Base-by-base conservation (phyloP, 1,140 invertebrate genomes). In the Drosophila mojavensis region DNA sequence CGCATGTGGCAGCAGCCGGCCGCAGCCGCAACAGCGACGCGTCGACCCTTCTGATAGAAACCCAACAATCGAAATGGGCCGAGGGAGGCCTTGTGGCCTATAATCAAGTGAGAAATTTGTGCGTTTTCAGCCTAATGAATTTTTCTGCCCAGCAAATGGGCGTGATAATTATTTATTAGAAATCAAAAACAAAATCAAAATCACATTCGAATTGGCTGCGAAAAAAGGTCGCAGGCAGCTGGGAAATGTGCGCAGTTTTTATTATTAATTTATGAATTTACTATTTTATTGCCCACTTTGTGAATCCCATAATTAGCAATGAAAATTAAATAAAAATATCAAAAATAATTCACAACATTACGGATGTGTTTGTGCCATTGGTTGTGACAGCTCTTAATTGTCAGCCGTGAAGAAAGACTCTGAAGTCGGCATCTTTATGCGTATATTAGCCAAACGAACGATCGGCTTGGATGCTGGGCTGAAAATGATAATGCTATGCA, bases 91-190 rank as follows among this genome's bases (percentile, higher is more conserved):
- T 71, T 80, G 36, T 39, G 68, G 58, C 70, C 68, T 74, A 73
- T 80, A 88, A 89, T 89, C 84, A 89, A 88, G 65, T 89, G 84
- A 88, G 70, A 89, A 83, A 83, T 71, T 55, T 70, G 79, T 30
- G 28, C 20, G 20, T 24, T 24, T 24, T 54, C 56, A 72, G 84
- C 74, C 77, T 88, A 88, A 88, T 88, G 84, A 88, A 89, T 88
- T 77, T 72, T 75, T 78, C 67, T 71, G 55, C 48, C 63, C 64
- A 75, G 72, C 81, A 86, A 75, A 76, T 82, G 83, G 82, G 82
- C 82, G 82, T 79, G 66, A 26, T 61, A 36, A 61, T 79, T 78
- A 63, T 68, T 65, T 71, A 74, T 62, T 55, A 51, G 6, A 51
- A 60, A 47, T 53, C 15, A 20, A 26, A 66, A 24, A 61, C 39